phyloP scores from a whole-genome alignment of 2,888 invertebrate genomes.

The Troides oblongomaculatus region DNA sequence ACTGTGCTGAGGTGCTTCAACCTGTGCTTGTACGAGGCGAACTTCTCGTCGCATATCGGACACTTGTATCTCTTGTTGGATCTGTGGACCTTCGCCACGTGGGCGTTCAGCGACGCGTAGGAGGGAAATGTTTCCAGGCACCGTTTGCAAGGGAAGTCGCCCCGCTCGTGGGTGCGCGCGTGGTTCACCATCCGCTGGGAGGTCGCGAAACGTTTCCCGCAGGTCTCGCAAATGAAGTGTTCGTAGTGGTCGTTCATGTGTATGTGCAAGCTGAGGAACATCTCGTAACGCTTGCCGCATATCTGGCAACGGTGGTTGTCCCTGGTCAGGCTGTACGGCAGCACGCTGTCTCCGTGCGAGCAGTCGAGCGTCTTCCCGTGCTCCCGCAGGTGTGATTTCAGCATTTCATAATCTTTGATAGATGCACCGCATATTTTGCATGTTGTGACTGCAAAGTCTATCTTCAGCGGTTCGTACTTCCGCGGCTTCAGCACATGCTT shows the following conservation, averaged over 20 bases:
- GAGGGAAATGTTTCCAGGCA: conserved; percentile 60
- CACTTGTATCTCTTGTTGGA: conserved; percentile 71
- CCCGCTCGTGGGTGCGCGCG: conserved; percentile 60
- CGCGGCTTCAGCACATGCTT: conserved; percentile 55
- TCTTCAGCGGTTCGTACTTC: conserved; percentile 70
- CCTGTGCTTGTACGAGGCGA: conserved; percentile 66
- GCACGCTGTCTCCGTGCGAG: conserved; percentile 61
- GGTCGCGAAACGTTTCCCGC: conserved; percentile 69
- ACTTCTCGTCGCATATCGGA: conserved; percentile 71
- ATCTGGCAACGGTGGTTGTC: conserved; percentile 66
- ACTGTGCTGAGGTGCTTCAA: conserved; percentile 63
- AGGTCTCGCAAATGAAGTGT: conserved; percentile 71
- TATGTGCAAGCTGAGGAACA: conserved; percentile 68
- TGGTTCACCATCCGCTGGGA: conserved; percentile 69
- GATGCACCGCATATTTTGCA: conserved; percentile 60
- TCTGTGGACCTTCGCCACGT: conserved; percentile 62
- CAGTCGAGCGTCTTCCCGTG: conserved; percentile 60
- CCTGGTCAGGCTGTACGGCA: conserved; percentile 68
- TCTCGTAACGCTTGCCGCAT: conserved; percentile 68
- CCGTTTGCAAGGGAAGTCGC: conserved; percentile 65
- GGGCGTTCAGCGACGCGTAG: conserved; percentile 60
- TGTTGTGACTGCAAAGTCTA: conserved; percentile 58
- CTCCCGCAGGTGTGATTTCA: conserved; percentile 58
- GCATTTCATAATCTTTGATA: conserved; percentile 52
- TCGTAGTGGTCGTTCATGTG: conserved; percentile 75